Evolutionary conservation across 2,113 vertebrate genomes (phyloP), one percentile per base, ranked within the genome.

Genomic region (Dicrurus megarhynchus): DNA sequence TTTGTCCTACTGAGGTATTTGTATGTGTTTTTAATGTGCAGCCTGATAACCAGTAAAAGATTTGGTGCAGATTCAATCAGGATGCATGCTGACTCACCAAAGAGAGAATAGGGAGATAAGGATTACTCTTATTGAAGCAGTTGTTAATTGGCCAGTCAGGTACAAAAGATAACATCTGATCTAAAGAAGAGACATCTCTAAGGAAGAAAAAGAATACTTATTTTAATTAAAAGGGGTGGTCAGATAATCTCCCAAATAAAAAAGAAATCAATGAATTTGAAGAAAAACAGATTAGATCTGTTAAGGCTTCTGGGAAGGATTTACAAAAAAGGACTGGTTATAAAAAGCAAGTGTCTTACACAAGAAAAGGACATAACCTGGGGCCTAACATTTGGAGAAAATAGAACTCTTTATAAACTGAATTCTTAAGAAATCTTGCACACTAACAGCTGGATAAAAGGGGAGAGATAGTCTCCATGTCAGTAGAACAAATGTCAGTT

Each of bases 151-250:
- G 28, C 57, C 67, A 49, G 78, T 44, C 61, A 79, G 75, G 82
- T 76, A 85, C 61, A 76, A 26, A 52, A 88, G 90, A 85, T 94
- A 96, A 61, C 46, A 93, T 94, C 90, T 87, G 69, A 79, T 94
- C 75, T 90, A 73, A 76, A 91, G 87, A 63, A 89, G 56, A 65
- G n/a, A 21, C 44, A 61, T 65, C 44, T 94, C 85, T 82, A 76
- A 91, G 74, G 41, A 44, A 73, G 32, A 77, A 81, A 76, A 42
- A 70, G 81, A 74, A 47, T 50, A 75, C 33, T 81, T 75, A 70
- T 42, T 97, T 95, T 95, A 95, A 95, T 96, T 90, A 94, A 91
- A 78, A 94, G 53, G 3, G 32, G 68, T 90, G 70, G 41, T 65
- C 74, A 83, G 41, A 79, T 93, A 88, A 90, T 85, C 85, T 90